These are phyloP conservation scores for Pogonomyrmex californicus DNA, from an alignment of 1,140 invertebrate genomes.

Conservation along the genomic window DNA sequence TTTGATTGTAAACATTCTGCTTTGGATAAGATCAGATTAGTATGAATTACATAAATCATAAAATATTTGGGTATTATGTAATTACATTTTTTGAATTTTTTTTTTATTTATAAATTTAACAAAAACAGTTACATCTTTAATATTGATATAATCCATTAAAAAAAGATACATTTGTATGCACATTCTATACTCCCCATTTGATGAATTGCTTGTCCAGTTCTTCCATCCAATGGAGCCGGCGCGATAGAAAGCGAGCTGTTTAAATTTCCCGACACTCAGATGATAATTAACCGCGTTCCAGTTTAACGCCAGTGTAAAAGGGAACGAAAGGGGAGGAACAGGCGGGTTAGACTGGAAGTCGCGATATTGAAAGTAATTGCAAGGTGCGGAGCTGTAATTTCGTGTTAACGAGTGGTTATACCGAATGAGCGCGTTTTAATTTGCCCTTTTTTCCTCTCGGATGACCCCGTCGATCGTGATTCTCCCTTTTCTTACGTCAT, in stretches of 20 bases:
- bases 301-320: slow-evolving; percentile 55
- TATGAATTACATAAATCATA: not conserved
- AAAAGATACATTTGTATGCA: not conserved
- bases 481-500: not conserved
- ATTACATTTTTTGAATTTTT: not conserved
- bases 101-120: not conserved
- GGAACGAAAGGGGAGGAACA: not conserved
- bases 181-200: not conserved
- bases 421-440: slow-evolving; percentile 48
- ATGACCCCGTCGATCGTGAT: not conserved
- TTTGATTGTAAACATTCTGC: not conserved
- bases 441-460: slow-evolving; percentile 14
- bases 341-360: not conserved
- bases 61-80: not conserved
- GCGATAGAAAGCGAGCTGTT: slow-evolving; percentile 56
- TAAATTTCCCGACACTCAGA: slow-evolving; percentile 36
- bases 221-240: slow-evolving; percentile 35
- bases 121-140: not conserved
- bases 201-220: slow-evolving; percentile 15
- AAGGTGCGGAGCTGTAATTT: slow-evolving; percentile 46
- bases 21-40: not conserved
- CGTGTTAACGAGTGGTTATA: slow-evolving; percentile 44
- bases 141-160: not conserved
- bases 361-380: slow-evolving; percentile 57
- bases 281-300: slow-evolving; percentile 64